Conservation (phyloP, 2,113 vertebrate genomes). For the Psophia crepitans region DNA sequence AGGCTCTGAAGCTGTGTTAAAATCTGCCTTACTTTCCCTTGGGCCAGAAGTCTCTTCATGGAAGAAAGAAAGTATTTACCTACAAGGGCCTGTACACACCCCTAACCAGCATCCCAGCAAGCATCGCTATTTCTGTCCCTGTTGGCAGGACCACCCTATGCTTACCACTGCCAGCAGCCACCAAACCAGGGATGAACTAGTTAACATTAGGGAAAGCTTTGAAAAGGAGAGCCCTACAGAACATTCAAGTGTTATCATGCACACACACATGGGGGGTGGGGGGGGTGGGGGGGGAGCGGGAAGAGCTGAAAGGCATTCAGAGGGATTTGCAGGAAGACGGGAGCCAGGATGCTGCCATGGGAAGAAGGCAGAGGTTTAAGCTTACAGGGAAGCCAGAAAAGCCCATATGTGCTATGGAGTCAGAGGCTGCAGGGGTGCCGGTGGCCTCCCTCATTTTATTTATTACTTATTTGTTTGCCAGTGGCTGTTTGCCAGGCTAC, state of each 20-base stretch:
- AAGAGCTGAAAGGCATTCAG: not conserved
- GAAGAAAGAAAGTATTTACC: not conserved
- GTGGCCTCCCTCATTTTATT: not conserved
- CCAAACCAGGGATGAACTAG: not conserved
- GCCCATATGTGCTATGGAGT: not conserved
- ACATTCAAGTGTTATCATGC: not conserved
- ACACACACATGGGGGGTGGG: too few species aligned
- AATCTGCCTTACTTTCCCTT: not conserved
- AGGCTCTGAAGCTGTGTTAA: not conserved
- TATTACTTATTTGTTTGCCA: constrained; percentile 29
- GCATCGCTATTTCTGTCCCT: not conserved
- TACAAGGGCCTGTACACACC: accelerated
- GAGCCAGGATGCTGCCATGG: not conserved
- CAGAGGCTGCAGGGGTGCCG: not conserved
- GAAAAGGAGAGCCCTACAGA: not conserved
- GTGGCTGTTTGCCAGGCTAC: not conserved
- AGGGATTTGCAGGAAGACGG: not conserved
- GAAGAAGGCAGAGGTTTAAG: not conserved
- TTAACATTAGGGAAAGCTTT: not conserved
- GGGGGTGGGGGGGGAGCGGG: too few species aligned
- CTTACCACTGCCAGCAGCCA: not conserved
- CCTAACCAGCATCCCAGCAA: not conserved
- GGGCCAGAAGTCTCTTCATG: not conserved
- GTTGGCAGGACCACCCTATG: not conserved
- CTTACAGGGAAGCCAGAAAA: not conserved